A percentile compares a stretch with the other conserved stretches of the same genome.
These are phyloP conservation scores for Motacilla alba DNA, from an alignment of 2,113 vertebrate species.

Conservation along the genomic window DNA sequence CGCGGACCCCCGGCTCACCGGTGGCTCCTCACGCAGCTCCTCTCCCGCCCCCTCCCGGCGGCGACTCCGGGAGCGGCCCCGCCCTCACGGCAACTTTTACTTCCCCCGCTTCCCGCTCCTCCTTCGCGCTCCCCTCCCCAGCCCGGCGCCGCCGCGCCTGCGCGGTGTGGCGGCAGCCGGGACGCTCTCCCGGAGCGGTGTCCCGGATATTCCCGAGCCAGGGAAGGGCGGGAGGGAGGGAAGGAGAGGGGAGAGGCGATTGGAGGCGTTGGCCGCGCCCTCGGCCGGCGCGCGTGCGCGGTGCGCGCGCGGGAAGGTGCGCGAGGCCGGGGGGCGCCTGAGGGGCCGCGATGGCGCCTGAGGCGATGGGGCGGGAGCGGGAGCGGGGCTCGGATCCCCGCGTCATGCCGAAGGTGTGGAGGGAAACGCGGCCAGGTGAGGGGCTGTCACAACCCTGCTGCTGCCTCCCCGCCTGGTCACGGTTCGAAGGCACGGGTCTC, in stretches of 20 bases:
- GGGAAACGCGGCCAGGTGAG: background rate
- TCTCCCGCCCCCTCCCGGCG: background rate
- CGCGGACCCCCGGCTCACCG: background rate
- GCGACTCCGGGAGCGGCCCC: background rate
- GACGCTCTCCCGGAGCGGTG: background rate
- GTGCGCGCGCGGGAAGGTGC: fast-evolving
- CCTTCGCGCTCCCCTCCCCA: background rate
- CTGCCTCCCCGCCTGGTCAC: fast-evolving
- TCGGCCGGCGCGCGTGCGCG: background rate
- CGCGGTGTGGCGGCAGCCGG: fast-evolving
- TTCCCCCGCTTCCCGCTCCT: background rate
- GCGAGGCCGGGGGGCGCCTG: background rate
- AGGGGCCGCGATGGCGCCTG: background rate
- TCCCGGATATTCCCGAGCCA: background rate
- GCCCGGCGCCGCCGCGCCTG: background rate
- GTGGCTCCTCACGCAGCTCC: background rate
- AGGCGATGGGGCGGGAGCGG: background rate
- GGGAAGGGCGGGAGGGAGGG: background rate
- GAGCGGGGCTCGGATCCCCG: background rate
- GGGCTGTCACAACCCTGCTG: fast-evolving
- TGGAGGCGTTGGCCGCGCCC: background rate
- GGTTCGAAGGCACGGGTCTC: fast-evolving
- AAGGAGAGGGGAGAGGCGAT: no score
- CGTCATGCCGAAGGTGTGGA: no score
- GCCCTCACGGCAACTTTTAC: constrained; percentile 6